Evolutionary conservation across 2,888 invertebrate genomes (phyloP).

Genomic region (Prosapia bicincta): DNA sequence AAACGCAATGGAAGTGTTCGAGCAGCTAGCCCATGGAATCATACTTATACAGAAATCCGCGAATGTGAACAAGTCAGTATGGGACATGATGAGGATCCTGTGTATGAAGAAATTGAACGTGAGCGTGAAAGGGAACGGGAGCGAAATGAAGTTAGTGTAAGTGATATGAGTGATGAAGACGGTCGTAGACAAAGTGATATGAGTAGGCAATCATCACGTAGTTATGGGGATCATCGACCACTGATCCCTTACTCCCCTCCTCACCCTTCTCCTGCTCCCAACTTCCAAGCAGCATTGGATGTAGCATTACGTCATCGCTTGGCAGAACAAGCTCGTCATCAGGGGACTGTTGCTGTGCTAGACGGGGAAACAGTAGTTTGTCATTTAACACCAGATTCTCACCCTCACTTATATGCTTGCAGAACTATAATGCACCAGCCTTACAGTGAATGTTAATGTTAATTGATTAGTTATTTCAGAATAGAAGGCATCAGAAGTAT

Average conservation of each 20-base stretch:
- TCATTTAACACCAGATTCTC: constrained; percentile 62
- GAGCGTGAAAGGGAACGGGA: constrained; percentile 38
- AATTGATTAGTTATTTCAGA: constrained; percentile 28
- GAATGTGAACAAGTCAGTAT: constrained; percentile 44
- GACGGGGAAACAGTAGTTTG: constrained; percentile 85
- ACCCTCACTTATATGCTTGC: constrained; percentile 31
- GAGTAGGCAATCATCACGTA: constrained; percentile 67
- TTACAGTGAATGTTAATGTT: constrained; percentile 57
- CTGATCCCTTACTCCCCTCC: constrained; percentile 73
- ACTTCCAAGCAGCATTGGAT: constrained; percentile 41
- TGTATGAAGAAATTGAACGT: constrained; percentile 77
- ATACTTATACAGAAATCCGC: constrained; percentile 74
- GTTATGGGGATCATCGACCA: constrained; percentile 78
- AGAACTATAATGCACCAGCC: constrained; percentile 50
- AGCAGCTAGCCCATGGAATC: constrained; percentile 60
- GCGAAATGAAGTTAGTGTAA: constrained; percentile 44
- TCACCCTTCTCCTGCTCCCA: constrained; percentile 47
- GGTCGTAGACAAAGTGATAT: constrained; percentile 68
- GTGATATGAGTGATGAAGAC: constrained; percentile 79
- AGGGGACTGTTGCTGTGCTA: constrained; percentile 64
- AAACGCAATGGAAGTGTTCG: constrained; percentile 46
- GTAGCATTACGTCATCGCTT: constrained; percentile 52
- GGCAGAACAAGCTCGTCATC: constrained; percentile 49
- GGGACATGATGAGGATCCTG: constrained; percentile 64
- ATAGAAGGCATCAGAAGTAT: background rate